Conservation (phyloP, 2,113 vertebrate genomes). For the Eudorcas thomsonii region DNA sequence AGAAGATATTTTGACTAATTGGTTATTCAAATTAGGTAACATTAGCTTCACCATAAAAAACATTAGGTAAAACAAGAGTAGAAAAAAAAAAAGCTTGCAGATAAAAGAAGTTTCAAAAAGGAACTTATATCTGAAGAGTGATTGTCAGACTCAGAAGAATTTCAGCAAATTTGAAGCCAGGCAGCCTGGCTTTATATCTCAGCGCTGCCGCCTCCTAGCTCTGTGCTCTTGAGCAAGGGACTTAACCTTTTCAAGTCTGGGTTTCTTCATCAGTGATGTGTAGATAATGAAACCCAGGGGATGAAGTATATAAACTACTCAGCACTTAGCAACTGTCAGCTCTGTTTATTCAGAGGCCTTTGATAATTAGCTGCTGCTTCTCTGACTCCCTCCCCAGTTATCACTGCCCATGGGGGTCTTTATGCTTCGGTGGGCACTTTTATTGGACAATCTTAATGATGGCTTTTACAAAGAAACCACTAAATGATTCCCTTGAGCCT, state of each 20-base stretch:
- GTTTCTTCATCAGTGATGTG: background rate
- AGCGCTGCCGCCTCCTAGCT: background rate
- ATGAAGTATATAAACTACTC: background rate
- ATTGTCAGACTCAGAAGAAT: background rate
- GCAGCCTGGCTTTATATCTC: background rate
- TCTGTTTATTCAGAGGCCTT: background rate
- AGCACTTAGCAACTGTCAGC: background rate
- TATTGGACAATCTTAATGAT: background rate
- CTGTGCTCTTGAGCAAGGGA: background rate
- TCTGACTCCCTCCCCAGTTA: background rate
- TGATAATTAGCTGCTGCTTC: background rate
- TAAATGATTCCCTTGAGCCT: background rate
- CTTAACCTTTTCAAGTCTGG: background rate
- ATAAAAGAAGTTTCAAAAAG: background rate
- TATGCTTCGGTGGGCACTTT: background rate
- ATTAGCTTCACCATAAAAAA: background rate
- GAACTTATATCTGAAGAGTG: background rate
- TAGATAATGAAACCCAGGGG: background rate
- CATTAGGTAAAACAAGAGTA: background rate
- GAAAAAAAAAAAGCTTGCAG: background rate
- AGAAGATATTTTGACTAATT: background rate
- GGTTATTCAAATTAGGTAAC: background rate
- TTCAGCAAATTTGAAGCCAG: background rate
- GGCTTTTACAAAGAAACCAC: background rate
- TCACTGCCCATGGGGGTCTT: background rate